Evolutionary conservation across 2,113 vertebrate genomes (phyloP).

Genomic region (Thermophis baileyi): DNA sequence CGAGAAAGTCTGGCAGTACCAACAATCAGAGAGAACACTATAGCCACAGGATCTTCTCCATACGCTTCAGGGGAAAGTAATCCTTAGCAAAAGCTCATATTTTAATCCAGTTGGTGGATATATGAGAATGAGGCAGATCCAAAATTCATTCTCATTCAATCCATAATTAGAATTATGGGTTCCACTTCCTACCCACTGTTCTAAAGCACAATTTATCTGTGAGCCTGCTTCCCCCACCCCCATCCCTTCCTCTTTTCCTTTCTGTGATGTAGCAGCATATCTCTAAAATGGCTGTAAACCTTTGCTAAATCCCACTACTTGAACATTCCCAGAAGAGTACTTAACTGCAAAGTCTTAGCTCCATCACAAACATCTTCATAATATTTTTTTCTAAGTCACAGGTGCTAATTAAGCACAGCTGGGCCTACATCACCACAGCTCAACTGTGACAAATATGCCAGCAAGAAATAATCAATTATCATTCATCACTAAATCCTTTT

Average conservation of each 20-base stretch:
- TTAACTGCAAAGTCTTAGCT: constrained; percentile 34
- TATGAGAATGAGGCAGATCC: not conserved
- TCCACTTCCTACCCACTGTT: not conserved
- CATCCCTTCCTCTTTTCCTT: not conserved
- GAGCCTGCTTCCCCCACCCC: not conserved
- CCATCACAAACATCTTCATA: constrained; percentile 45
- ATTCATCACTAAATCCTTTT: constrained; percentile 54
- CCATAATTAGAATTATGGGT: not conserved
- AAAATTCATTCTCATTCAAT: not conserved
- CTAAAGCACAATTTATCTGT: not conserved
- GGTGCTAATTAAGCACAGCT: constrained; percentile 58
- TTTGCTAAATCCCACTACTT: constrained; percentile 2
- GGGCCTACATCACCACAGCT: constrained; percentile 29
- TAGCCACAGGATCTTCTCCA: not conserved
- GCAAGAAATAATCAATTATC: constrained; percentile 58
- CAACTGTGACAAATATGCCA: constrained; percentile 52
- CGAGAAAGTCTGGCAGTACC: not conserved
- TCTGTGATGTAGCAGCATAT: constrained; percentile 27
- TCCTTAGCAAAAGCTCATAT: not conserved
- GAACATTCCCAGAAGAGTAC: constrained; percentile 18
- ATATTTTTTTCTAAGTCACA: constrained; percentile 49
- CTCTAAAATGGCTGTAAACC: constrained; percentile 26
- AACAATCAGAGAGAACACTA: not conserved
- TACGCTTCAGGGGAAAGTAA: not conserved
- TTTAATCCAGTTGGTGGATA: not conserved